Percentiles rank a stretch among this genome's conserved stretches.
Conservation (phyloP, 2,113 vertebrate genomes). For the Platysternon megacephalum region DNA sequence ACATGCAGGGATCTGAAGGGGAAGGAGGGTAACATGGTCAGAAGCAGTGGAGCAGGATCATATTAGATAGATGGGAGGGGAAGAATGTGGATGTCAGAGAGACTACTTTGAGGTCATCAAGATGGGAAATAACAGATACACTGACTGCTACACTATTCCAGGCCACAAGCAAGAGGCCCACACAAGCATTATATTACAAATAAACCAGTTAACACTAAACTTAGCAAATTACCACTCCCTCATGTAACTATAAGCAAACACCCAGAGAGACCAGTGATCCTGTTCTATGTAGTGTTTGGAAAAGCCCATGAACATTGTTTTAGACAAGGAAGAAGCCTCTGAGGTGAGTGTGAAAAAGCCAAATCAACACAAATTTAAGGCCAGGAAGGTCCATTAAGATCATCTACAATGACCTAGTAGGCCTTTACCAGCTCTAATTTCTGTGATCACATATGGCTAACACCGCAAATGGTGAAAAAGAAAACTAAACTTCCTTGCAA, state of each 20-base stretch:
- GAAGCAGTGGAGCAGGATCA: not conserved
- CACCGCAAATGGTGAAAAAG: slow-evolving; percentile 7
- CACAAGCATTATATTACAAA: not conserved
- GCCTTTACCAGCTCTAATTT: slow-evolving; percentile 10
- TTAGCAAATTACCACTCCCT: not conserved
- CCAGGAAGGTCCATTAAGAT: accelerated
- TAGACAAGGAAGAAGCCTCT: not conserved
- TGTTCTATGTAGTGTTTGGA: not conserved
- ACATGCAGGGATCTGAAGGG: not conserved
- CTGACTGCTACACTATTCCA: not conserved
- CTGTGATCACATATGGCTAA: slow-evolving; percentile 18
- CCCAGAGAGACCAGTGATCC: not conserved
- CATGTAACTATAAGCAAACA: not conserved
- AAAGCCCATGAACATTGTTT: not conserved
- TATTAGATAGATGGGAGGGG: not conserved
- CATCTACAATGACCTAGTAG: accelerated
- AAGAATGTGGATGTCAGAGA: not conserved
- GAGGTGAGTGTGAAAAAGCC: not conserved
- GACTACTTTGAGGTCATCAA: not conserved
- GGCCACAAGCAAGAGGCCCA: not conserved
- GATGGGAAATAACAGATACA: not conserved
- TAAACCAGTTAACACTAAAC: not conserved
- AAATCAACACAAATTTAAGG: not conserved
- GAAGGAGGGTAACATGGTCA: not conserved
- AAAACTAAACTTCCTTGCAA: not conserved